Evolutionary conservation across 1,140 invertebrate genomes (phyloP).

Genomic region (Aphis craccivora): DNA sequence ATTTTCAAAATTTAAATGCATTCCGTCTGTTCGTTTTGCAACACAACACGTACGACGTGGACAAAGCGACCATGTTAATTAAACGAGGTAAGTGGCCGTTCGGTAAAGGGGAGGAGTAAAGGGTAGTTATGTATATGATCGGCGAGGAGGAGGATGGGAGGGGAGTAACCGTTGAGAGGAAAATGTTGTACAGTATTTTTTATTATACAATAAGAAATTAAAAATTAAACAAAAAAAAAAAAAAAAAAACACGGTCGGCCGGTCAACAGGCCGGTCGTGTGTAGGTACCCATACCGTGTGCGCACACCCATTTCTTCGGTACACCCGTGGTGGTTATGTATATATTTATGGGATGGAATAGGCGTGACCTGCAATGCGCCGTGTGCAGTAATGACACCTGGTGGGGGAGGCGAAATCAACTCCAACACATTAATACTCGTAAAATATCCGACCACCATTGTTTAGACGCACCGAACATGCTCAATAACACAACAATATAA

Average conservation of each 20-base stretch:
- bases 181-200: not conserved
- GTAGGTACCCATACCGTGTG: not conserved
- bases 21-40: constrained; percentile 46
- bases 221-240: constrained; percentile 3
- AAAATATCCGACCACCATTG: constrained; percentile 18
- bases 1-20: constrained; percentile 28
- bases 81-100: constrained; percentile 26
- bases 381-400: not conserved
- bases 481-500: not conserved
- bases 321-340: not conserved
- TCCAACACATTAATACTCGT: not conserved
- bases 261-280: not conserved
- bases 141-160: not conserved
- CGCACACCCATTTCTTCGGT: not conserved
- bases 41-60: constrained; percentile 45
- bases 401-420: not conserved
- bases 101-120: not conserved
- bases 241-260: not conserved
- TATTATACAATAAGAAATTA: not conserved
- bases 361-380: not conserved
- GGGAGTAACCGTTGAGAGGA: not conserved
- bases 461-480: not conserved
- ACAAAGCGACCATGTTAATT: constrained; percentile 35
- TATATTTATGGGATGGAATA: not conserved
- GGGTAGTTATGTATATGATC: not conserved